Evolutionary conservation across 1,140 invertebrate genomes (phyloP).

Genomic region (Formica exsecta): DNA sequence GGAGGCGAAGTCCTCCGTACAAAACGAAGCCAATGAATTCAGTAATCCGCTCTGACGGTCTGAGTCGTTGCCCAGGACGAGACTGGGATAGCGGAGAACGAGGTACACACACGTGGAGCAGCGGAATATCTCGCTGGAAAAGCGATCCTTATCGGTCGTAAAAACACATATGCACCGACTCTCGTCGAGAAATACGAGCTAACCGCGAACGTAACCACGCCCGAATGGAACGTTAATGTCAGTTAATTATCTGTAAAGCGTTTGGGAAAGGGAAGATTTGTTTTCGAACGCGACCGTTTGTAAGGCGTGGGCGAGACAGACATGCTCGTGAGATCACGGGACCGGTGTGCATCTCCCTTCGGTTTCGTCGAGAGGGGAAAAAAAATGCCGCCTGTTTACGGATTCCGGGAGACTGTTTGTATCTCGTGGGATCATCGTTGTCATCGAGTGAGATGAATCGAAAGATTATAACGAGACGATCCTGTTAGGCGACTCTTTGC

Average conservation of each 20-base stretch:
- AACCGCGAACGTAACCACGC: conserved; percentile 70
- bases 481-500: conserved; percentile 12
- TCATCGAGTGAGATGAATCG: conserved; percentile 45
- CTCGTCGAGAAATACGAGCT: conserved; percentile 73
- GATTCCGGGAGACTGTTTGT: conserved; percentile 13
- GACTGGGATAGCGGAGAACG: conserved; percentile 7
- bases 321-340: conserved; percentile 60
- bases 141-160: conserved; percentile 74
- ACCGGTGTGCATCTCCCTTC: conserved; percentile 35
- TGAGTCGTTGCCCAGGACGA: conserved; percentile 11
- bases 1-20: conserved; percentile 43
- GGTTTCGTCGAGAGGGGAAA: neutral
- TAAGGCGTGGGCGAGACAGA: conserved; percentile 68
- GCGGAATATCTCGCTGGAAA: conserved; percentile 55
- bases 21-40: conserved; percentile 53
- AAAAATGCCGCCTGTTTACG: conserved; percentile 55
- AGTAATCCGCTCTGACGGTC: conserved; percentile 53
- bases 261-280: conserved; percentile 66
- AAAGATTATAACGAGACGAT: conserved; percentile 37
- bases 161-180: conserved; percentile 72
- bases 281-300: conserved; percentile 58
- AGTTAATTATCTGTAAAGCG: conserved; percentile 82
- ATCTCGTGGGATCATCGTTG: neutral
- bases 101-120: conserved; percentile 23
- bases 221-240: conserved; percentile 79